Conservation (phyloP, 1,140 invertebrate species). For the Hetaerina americana region DNA sequence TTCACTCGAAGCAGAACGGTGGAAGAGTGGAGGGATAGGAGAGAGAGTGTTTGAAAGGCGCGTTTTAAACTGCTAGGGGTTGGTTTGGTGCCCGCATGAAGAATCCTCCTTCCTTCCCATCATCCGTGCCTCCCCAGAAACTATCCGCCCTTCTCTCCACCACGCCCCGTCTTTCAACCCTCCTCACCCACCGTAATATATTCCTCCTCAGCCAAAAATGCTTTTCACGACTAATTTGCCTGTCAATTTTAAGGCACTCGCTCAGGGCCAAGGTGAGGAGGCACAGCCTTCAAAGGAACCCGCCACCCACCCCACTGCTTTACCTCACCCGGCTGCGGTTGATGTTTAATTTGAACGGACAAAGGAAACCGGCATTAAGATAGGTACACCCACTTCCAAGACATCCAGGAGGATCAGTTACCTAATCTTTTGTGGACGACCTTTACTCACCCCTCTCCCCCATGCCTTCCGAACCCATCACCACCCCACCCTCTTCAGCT, state of each 20-base stretch:
- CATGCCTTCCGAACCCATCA: neutral
- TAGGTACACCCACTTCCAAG: neutral
- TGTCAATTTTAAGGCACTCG: conserved; percentile 11
- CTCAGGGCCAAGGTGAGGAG: neutral
- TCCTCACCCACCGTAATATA: neutral
- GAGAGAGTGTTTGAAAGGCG: too few relatives aligned
- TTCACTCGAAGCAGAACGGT: too few relatives aligned
- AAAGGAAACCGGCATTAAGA: neutral
- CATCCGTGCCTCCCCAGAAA: too few relatives aligned
- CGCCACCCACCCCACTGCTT: conserved; percentile 3
- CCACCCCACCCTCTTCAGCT: too few relatives aligned
- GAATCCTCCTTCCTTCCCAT: too few relatives aligned
- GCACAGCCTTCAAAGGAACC: conserved; percentile 9
- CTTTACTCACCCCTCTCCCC: neutral
- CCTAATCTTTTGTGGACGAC: neutral
- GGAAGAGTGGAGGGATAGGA: too few relatives aligned
- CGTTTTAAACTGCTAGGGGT: too few relatives aligned
- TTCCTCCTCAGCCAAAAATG: neutral
- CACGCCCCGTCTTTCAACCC: too few relatives aligned
- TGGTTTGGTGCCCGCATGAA: too few relatives aligned
- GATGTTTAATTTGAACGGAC: conserved; percentile 16
- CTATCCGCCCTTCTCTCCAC: too few relatives aligned
- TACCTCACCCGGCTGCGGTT: conserved; percentile 13
- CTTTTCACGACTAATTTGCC: conserved; percentile 11
- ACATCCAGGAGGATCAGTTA: neutral